Percentiles rank a stretch among this genome's conserved stretches.
phyloP scores from a whole-genome alignment of 2,888 invertebrate species.

The Pomacea canaliculata region DNA sequence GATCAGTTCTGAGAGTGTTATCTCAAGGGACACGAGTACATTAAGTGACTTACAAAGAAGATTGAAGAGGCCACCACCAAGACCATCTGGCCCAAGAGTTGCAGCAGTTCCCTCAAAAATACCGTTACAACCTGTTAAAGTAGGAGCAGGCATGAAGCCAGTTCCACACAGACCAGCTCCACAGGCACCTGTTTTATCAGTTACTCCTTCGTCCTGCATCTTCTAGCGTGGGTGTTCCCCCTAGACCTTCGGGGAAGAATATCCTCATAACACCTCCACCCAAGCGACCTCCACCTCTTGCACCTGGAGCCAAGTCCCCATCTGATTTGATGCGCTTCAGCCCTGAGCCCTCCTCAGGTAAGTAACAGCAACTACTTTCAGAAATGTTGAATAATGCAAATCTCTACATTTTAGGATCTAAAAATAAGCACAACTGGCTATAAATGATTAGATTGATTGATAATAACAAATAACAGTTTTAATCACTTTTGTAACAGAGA shows the following conservation, averaged over 20 bases:
- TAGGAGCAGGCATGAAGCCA: conserved; percentile 13
- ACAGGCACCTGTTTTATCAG: conserved; percentile 25
- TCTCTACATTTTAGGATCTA: too few relatives aligned
- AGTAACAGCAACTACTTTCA: background rate
- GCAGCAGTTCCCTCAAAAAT: conserved; percentile 50
- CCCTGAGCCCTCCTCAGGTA: conserved; percentile 39
- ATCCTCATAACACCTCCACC: conserved; percentile 31
- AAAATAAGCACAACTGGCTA: too few relatives aligned
- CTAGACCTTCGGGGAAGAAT: background rate
- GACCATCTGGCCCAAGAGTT: conserved; percentile 55
- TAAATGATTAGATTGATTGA: too few relatives aligned
- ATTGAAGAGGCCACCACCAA: conserved; percentile 53
- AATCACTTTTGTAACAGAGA: too few relatives aligned
- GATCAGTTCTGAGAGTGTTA: background rate
- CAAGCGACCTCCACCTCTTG: conserved; percentile 33
- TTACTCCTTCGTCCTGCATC: background rate
- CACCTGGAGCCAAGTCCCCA: conserved; percentile 31
- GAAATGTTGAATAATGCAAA: too few relatives aligned
- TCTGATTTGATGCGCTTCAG: conserved; percentile 59
- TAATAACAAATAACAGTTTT: too few relatives aligned
- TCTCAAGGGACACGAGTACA: background rate
- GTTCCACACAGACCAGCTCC: conserved; percentile 57
- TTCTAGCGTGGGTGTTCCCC: background rate
- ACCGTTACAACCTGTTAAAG: conserved; percentile 40
- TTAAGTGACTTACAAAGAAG: conserved; percentile 40